phyloP scores from a whole-genome alignment of 2,888 invertebrate species.

The Eupsilia transversa region DNA sequence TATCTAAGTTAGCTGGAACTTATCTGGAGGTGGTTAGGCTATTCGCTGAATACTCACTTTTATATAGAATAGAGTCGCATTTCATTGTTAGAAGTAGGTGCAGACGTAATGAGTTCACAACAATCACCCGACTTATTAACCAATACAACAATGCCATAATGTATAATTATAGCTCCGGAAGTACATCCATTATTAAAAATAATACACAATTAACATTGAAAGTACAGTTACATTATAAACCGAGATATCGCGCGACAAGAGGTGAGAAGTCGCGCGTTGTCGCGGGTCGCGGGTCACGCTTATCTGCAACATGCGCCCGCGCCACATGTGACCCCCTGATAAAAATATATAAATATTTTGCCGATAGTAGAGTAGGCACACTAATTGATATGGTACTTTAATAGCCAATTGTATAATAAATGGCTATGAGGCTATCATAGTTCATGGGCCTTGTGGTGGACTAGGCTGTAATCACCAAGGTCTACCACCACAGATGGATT shows the following conservation, averaged over 20 bases:
- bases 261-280: slow-evolving; percentile 51
- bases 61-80: neutral
- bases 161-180: slow-evolving; percentile 48
- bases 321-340: slow-evolving; percentile 44
- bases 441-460: neutral
- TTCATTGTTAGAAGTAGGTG: neutral
- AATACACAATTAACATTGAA: slow-evolving; percentile 56
- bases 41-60: neutral
- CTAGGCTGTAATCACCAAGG: neutral
- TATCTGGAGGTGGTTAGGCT: neutral
- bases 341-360: slow-evolving; percentile 53
- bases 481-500: slow-evolving; percentile 6
- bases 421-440: slow-evolving; percentile 23
- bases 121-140: slow-evolving; percentile 1
- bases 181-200: slow-evolving; percentile 40
- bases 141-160: neutral
- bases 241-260: slow-evolving; percentile 41
- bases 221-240: slow-evolving; percentile 32
- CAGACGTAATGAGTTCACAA: neutral
- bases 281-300: slow-evolving; percentile 34
- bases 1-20: neutral
- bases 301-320: slow-evolving; percentile 47
- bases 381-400: slow-evolving; percentile 46
- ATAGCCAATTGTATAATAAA: slow-evolving; percentile 36
- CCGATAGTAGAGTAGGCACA: slow-evolving; percentile 41